These are phyloP conservation scores for Ormyrus rosae DNA, from an alignment of 2,888 invertebrate species.

Conservation along the genomic window DNA sequence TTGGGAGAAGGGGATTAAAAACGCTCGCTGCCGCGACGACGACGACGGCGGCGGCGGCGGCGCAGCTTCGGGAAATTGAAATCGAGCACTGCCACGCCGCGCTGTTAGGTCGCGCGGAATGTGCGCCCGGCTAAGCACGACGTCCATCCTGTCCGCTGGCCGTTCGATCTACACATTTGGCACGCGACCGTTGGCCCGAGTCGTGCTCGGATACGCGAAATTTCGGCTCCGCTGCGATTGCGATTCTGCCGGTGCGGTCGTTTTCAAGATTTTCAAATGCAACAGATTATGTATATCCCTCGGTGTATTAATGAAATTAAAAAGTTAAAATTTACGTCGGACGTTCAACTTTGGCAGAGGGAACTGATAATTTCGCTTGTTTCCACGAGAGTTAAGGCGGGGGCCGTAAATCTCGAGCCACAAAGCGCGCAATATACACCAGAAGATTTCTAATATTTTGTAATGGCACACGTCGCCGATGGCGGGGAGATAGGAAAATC, in stretches of 20 bases:
- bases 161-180: slow-evolving; percentile 30
- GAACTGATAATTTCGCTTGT: not conserved
- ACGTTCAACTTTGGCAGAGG: no score
- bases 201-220: not conserved
- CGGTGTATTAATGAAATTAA: no score
- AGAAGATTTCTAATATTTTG: slow-evolving; percentile 48
- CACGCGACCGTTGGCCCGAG: slow-evolving; percentile 30
- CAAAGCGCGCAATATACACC: slow-evolving; percentile 1
- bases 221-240: not conserved
- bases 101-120: slow-evolving; percentile 7
- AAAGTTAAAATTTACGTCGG: no score
- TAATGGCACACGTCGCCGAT: slow-evolving; percentile 48
- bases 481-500: slow-evolving; percentile 52
- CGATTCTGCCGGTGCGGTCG: not conserved
- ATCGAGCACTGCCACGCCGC: not conserved
- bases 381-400: not conserved
- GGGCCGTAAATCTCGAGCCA: slow-evolving; percentile 9
- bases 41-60: not conserved
- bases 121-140: slow-evolving; percentile 30
- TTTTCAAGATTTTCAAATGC: no score
- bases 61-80: slow-evolving; percentile 39
- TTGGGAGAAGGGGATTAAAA: not conserved
- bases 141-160: slow-evolving; percentile 27
- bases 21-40: not conserved
- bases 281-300: no score